These are phyloP conservation scores for Plumapathes pennacea DNA, from an alignment of 92 coral and sea anemone species.

Conservation along the genomic window DNA sequence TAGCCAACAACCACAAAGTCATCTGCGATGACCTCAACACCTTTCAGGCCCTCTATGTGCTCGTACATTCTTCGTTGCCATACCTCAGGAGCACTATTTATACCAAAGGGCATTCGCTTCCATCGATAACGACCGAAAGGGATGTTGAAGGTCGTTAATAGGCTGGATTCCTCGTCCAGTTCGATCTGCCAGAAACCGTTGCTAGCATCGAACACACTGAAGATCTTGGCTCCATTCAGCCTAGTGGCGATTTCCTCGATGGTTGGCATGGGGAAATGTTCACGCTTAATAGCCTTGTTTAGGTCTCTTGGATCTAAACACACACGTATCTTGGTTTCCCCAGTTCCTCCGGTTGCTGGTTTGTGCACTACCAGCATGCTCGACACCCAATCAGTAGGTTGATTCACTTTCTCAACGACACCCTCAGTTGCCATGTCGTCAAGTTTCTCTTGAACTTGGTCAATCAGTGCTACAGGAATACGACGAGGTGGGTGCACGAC, in stretches of 20 bases:
- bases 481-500: slow-evolving; percentile 25
- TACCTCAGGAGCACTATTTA: slow-evolving; percentile 7
- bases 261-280: slow-evolving; percentile 26
- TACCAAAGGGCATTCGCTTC: slow-evolving; percentile 32
- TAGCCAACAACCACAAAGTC: background rate
- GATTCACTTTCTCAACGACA: slow-evolving; percentile 16
- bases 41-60: background rate
- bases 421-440: slow-evolving; percentile 8
- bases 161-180: slow-evolving; percentile 32
- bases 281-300: slow-evolving; percentile 21
- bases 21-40: background rate
- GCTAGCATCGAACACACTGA: slow-evolving; percentile 16
- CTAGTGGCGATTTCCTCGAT: slow-evolving; percentile 37
- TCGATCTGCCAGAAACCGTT: slow-evolving; percentile 34
- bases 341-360: slow-evolving; percentile 13
- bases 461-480: slow-evolving; percentile 21
- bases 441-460: slow-evolving; percentile 23
- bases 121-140: slow-evolving; percentile 39
- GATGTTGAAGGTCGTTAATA: slow-evolving; percentile 28
- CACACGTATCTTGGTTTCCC: slow-evolving; percentile 29
- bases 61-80: background rate
- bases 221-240: slow-evolving; percentile 25
- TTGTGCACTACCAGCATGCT: slow-evolving; percentile 37
- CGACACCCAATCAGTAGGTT: slow-evolving; percentile 52
- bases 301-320: slow-evolving; percentile 44